A percentile compares a stretch with the other conserved stretches of the same genome.
Conservation (phyloP, 2,888 invertebrate genomes). For the Caenorhabditis virilis region DNA sequence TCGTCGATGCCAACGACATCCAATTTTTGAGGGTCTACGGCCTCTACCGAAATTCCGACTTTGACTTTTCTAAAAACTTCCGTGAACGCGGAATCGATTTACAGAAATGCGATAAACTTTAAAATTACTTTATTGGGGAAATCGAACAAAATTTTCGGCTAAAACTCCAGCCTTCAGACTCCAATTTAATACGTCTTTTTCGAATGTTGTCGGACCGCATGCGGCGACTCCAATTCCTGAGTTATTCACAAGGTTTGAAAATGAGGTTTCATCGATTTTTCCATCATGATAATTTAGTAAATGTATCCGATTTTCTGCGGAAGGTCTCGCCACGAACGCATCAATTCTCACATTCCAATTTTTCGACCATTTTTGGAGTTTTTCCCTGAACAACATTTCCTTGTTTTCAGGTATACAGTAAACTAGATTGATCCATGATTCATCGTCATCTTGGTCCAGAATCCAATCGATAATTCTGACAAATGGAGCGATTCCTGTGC, state of each 20-base stretch:
- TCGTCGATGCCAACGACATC: neutral
- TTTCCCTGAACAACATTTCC: constrained; percentile 14
- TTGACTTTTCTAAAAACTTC: neutral
- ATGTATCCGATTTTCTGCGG: neutral
- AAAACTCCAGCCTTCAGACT: neutral
- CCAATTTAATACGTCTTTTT: constrained; percentile 7
- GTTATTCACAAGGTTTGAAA: neutral
- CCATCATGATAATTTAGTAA: neutral
- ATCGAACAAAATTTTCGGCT: constrained; percentile 1
- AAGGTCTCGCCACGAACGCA: neutral
- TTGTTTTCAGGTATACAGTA: constrained; percentile 12
- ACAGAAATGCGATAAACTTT: no score
- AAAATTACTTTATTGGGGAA: constrained; percentile 2
- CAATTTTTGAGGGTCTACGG: neutral
- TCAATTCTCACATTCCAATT: constrained; percentile 20
- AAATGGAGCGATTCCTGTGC: constrained; percentile 37
- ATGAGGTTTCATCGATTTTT: neutral
- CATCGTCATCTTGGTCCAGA: constrained; percentile 4
- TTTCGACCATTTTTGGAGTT: constrained; percentile 9
- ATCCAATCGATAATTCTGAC: constrained; percentile 16
- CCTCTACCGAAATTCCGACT: neutral
- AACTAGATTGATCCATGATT: constrained; percentile 8
- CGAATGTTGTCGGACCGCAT: constrained; percentile 1
- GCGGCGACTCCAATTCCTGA: neutral
- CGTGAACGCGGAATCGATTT: neutral